Evolutionary conservation across 1,140 invertebrate species (phyloP), one percentile per base, ranked within the genome.

Genomic region (Drosophila mauritiana): DNA sequence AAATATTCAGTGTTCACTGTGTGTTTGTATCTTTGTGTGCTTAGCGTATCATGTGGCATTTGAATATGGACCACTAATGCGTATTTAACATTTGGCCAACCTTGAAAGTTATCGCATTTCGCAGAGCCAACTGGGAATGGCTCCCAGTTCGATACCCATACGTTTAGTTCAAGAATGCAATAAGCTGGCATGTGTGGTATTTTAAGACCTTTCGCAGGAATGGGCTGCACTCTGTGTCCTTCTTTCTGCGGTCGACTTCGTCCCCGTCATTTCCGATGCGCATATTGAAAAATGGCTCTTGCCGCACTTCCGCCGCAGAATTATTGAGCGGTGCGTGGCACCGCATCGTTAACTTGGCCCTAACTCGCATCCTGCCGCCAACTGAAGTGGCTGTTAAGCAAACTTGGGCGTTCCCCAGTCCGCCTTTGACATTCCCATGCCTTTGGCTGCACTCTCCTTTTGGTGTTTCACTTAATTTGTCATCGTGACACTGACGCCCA

Each of bases 241-340:
- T 25, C 48, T 43, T 42, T 43, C 51, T 70, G 48, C 6, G 43
- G 37, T 15, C 39, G 63, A 65, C 65, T 61, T 56, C 25, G 67
- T 56, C 69, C 48, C 76, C 75, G 78, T 63, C 69, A 72, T 88
- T 88, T 88, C 83, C 83, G 79, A 78, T 67, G 74, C 64, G 69
- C 57, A 78, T 88, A 86, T 82, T 86, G 82, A 82, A 86, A 88
- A 88, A 86, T 86, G 65, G 78, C 83, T 58, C 62, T 82, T 67
- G 82, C 78, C 82, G 78, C 78, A 89, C 76, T 79, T 86, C 83
- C 75, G 83, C 49, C 78, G 69, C 12, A 17, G 36, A 54, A 65
- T 79, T 86, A 88, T 82, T 82, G 78, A 82, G 65, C 51, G 67
- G 65, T 59, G 53, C 49, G 51, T 76, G 68, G 68, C 68, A 43